Evolutionary conservation across 2,888 invertebrate genomes (phyloP).

Genomic region (Harmothoe impar): DNA sequence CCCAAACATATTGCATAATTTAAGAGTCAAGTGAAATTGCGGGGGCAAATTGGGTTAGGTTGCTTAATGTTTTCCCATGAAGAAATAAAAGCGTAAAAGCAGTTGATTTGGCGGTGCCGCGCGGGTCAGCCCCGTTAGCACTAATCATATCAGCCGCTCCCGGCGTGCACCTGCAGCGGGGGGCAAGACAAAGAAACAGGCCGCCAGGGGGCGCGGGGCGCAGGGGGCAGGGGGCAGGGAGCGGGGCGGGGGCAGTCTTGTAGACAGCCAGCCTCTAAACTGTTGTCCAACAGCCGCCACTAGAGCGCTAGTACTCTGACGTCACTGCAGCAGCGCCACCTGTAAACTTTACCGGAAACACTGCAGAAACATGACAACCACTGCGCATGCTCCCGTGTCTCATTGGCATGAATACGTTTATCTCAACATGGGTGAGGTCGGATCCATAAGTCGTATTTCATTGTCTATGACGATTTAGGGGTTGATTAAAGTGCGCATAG

Average conservation of each 20-base stretch:
- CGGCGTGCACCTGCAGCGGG: constrained; percentile 27
- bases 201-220: constrained; percentile 26
- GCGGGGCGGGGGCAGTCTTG: constrained; percentile 33
- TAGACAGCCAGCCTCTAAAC: constrained; percentile 54
- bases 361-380: constrained; percentile 2
- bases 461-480: no score
- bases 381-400: not conserved
- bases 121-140: constrained; percentile 52
- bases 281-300: constrained; percentile 57
- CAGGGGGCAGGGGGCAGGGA: not conserved
- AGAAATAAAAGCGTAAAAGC: constrained; percentile 66
- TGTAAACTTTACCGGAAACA: constrained; percentile 57
- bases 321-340: constrained; percentile 46
- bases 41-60: constrained; percentile 63
- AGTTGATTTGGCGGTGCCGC: constrained; percentile 60
- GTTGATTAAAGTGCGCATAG: no score
- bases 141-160: constrained; percentile 63
- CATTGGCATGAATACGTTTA: no score
- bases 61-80: constrained; percentile 66
- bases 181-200: constrained; percentile 65
- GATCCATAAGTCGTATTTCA: no score
- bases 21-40: constrained; percentile 66
- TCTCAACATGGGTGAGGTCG: no score
- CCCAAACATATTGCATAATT: constrained; percentile 67
- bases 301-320: not conserved